phyloP scores from a whole-genome alignment of 2,888 invertebrate genomes.

The Teinopalpus imperialis region DNA sequence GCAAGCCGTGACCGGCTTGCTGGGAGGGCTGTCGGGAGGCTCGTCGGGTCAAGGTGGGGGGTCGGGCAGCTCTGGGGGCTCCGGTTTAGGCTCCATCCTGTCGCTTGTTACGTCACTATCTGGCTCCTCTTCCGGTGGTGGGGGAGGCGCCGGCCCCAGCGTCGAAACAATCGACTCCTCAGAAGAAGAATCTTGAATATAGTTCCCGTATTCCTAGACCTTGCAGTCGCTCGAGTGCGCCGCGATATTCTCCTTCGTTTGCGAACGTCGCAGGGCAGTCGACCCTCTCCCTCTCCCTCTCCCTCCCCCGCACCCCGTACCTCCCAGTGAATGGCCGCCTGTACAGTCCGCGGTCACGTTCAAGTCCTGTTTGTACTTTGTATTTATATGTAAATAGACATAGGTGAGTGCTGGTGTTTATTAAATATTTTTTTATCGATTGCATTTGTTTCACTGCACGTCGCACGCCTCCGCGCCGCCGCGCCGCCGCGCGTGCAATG shows the following conservation, averaged over 20 bases:
- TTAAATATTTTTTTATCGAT: conserved; percentile 61
- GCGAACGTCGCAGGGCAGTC: conserved; percentile 25
- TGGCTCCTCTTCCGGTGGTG: conserved; percentile 66
- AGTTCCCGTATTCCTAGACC: conserved; percentile 26
- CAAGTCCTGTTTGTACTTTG: conserved; percentile 37
- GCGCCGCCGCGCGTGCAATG: not conserved
- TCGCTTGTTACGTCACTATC: conserved; percentile 73
- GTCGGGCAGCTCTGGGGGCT: conserved; percentile 58
- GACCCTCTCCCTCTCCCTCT: conserved; percentile 15
- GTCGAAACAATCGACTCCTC: conserved; percentile 71
- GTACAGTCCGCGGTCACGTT: conserved; percentile 58
- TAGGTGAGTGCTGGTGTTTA: conserved; percentile 72
- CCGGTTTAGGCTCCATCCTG: conserved; percentile 69
- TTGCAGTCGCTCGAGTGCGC: conserved; percentile 28
- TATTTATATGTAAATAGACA: conserved; percentile 80
- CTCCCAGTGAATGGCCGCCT: conserved; percentile 37
- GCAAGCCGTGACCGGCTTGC: conserved; percentile 76
- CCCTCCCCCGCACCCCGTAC: conserved; percentile 19
- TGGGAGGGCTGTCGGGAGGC: conserved; percentile 81
- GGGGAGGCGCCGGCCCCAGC: conserved; percentile 53
- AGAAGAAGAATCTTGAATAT: conserved; percentile 67
- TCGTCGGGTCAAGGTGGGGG: conserved; percentile 81
- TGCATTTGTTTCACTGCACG: conserved; percentile 61
- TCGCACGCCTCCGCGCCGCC: not conserved
- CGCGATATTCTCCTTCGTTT: conserved; percentile 25